Evolutionary conservation across 2,888 invertebrate species (phyloP).

Genomic region (Ophion costatus): DNA sequence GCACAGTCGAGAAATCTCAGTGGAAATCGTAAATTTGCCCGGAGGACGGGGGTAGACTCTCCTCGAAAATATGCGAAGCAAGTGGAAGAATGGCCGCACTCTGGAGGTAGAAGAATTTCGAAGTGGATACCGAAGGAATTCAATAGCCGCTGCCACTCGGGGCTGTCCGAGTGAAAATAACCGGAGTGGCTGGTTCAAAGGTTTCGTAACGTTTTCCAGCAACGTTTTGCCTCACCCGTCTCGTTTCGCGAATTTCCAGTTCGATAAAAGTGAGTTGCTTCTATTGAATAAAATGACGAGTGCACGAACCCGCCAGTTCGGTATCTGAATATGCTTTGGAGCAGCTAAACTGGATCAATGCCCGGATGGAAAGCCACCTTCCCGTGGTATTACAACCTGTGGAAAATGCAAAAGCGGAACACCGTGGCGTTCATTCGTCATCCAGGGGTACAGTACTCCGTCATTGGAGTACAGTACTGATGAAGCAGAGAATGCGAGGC

Average conservation of each 20-base stretch:
- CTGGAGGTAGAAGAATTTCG: constrained; percentile 22
- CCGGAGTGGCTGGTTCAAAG: constrained; percentile 26
- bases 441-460: too few species aligned
- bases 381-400: too few species aligned
- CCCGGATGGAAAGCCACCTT: too few species aligned
- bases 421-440: too few species aligned
- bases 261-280: too few species aligned
- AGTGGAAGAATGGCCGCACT: constrained; percentile 17
- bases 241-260: neutral
- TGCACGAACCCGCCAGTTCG: too few species aligned
- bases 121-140: constrained; percentile 32
- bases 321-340: too few species aligned
- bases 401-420: too few species aligned
- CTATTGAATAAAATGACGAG: too few species aligned
- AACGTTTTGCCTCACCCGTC: constrained; percentile 14
- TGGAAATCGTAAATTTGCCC: constrained; percentile 25
- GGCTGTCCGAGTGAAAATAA: constrained; percentile 32
- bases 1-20: neutral
- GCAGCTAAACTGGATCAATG: too few species aligned
- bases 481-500: too few species aligned
- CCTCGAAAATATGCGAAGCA: constrained; percentile 2
- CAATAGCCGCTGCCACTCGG: constrained; percentile 33
- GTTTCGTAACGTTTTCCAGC: constrained; percentile 16
- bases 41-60: neutral
- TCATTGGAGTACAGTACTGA: too few species aligned